phyloP scores from a whole-genome alignment of 2,113 vertebrate genomes.

The Oceanites oceanicus region DNA sequence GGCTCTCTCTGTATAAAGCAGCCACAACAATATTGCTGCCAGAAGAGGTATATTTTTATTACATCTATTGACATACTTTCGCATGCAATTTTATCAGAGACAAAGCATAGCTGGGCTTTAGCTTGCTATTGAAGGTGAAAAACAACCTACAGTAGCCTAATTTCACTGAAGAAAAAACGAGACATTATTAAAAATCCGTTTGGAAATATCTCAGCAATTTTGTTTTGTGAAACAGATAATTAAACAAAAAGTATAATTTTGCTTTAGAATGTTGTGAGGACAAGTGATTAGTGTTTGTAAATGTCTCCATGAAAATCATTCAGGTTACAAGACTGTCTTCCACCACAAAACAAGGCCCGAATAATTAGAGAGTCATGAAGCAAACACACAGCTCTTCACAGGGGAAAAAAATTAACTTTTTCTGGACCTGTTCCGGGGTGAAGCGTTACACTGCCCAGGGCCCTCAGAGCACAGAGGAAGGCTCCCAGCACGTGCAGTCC shows the following conservation, averaged over 20 bases:
- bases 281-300: not conserved
- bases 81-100: not conserved
- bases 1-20: not conserved
- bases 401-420: not conserved
- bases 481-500: accelerated
- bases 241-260: not conserved
- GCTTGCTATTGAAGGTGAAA: not conserved
- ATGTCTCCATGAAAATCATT: not conserved
- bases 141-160: not conserved
- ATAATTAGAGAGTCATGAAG: not conserved
- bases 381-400: not conserved
- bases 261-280: not conserved
- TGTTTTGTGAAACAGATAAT: slow-evolving; percentile 13
- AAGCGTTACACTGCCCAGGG: not conserved
- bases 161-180: not conserved
- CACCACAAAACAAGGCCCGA: not conserved
- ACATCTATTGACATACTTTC: not conserved
- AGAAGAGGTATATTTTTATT: slow-evolving; percentile 2
- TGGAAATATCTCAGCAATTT: not conserved
- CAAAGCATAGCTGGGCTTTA: slow-evolving; percentile 15
- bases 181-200: not conserved
- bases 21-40: not conserved
- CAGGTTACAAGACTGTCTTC: not conserved
- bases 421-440: not conserved
- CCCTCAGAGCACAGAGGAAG: not conserved